Percentiles rank a stretch among this genome's conserved stretches.
Conservation (phyloP, 2,797 vertebrate species). For the Chloroceryle amazona region DNA sequence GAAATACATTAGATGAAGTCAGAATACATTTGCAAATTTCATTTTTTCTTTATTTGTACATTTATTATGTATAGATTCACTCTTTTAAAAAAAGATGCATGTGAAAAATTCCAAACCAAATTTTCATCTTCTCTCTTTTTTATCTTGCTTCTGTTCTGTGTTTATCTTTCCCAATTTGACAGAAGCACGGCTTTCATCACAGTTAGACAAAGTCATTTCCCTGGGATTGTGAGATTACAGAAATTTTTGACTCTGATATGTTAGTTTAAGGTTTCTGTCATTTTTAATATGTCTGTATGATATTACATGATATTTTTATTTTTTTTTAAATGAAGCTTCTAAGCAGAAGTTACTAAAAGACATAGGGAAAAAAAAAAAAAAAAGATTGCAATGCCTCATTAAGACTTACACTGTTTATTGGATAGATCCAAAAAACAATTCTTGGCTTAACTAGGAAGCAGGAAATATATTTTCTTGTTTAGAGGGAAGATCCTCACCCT, state of each 20-base stretch:
- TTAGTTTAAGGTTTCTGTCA: background rate
- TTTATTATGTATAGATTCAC: background rate
- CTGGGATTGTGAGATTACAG: background rate
- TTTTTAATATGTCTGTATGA: background rate
- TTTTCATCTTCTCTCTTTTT: background rate
- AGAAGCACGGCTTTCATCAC: background rate
- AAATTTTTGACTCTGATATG: background rate
- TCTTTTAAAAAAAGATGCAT: background rate
- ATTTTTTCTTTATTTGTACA: background rate
- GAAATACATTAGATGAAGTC: background rate
- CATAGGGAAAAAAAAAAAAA: background rate
- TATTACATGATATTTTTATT: background rate
- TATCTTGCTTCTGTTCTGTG: background rate
- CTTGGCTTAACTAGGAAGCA: background rate
- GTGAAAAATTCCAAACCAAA: background rate
- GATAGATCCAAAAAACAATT: background rate
- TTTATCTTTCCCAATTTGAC: background rate
- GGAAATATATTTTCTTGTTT: background rate
- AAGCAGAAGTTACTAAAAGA: background rate
- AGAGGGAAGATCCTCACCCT: background rate
- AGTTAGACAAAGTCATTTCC: rapidly evolving
- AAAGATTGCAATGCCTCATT: background rate
- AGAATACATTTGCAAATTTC: background rate
- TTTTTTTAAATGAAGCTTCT: background rate
- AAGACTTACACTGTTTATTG: background rate